Conservation (phyloP, 2,888 invertebrate genomes). For the Trichopria drosophilae region DNA sequence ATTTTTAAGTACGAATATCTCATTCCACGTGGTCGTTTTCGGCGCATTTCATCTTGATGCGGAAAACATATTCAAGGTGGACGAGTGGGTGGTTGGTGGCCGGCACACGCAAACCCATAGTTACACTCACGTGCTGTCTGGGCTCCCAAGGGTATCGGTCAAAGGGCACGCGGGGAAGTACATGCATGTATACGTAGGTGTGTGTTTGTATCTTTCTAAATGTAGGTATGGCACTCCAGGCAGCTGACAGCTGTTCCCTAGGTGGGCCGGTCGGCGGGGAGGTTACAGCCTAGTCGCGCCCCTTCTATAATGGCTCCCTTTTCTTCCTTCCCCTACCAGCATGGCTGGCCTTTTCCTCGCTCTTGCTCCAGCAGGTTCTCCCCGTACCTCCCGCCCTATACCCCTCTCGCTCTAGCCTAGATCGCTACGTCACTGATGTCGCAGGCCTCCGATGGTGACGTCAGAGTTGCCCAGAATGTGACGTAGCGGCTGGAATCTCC, state of each 20-base stretch:
- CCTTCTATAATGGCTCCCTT: conserved; percentile 60
- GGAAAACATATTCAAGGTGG: conserved; percentile 45
- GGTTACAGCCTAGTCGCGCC: conserved; percentile 60
- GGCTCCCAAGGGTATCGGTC: conserved; percentile 28
- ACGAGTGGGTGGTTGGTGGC: conserved; percentile 45
- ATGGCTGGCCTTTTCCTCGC: conserved; percentile 50
- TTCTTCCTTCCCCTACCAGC: conserved; percentile 57
- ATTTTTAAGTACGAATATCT: no score
- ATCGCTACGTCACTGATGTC: conserved; percentile 39
- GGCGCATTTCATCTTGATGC: no score
- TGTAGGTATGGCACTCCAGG: conserved; percentile 49
- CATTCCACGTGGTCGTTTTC: no score
- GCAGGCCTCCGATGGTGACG: conserved; percentile 23
- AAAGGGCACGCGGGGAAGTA: no score
- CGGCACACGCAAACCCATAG: conserved; percentile 8
- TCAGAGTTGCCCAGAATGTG: conserved; percentile 26
- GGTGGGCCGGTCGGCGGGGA: conserved; percentile 59
- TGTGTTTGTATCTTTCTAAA: conserved; percentile 36
- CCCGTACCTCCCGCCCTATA: conserved; percentile 32
- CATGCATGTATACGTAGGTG: no score
- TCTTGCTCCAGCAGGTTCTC: conserved; percentile 4
- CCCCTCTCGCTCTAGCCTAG: conserved; percentile 38
- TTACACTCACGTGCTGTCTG: no score
- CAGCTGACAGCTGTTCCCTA: conserved; percentile 59
- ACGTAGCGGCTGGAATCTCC: conserved; percentile 17